These are phyloP conservation scores for Agriopis marginaria DNA, from an alignment of 2,888 invertebrate species.

Conservation along the genomic window DNA sequence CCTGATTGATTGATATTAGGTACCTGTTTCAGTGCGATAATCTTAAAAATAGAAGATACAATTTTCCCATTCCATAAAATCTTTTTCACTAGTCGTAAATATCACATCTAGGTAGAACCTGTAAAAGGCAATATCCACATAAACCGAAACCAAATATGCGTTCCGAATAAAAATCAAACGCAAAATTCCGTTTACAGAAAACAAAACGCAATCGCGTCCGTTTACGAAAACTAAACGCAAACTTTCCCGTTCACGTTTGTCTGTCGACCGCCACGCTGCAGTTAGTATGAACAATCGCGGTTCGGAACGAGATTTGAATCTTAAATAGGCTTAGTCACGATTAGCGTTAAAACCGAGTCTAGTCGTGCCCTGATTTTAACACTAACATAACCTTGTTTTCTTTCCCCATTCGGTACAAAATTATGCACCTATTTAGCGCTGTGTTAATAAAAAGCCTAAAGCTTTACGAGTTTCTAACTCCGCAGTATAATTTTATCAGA, in stretches of 20 bases:
- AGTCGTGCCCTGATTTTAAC: slow-evolving; percentile 50
- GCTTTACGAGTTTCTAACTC: neutral
- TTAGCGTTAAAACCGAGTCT: slow-evolving; percentile 54
- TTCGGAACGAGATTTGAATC: slow-evolving; percentile 74
- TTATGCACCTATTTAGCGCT: slow-evolving; percentile 14
- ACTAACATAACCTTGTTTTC: slow-evolving; percentile 27
- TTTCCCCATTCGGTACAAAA: slow-evolving; percentile 3
- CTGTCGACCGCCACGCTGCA: slow-evolving; percentile 26
- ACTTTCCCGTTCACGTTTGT: slow-evolving; percentile 9
- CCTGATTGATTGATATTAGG: too few species aligned
- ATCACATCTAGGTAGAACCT: slow-evolving; percentile 7
- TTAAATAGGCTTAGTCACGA: slow-evolving; percentile 81
- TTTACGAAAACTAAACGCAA: slow-evolving; percentile 7
- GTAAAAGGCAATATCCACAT: slow-evolving; percentile 24
- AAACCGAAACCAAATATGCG: slow-evolving; percentile 47
- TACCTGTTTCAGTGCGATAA: too few species aligned
- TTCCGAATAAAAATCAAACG: slow-evolving; percentile 52
- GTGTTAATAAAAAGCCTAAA: slow-evolving; percentile 5
- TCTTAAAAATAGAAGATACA: too few species aligned
- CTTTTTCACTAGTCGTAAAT: too few species aligned
- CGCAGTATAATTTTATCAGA: neutral
- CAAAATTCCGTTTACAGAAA: slow-evolving; percentile 38
- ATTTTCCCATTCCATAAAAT: too few species aligned
- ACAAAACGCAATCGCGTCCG: slow-evolving; percentile 7
- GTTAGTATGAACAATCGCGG: slow-evolving; percentile 78